Base-by-base conservation (phyloP, 1,140 invertebrate genomes). In the Drosophila melanica region DNA sequence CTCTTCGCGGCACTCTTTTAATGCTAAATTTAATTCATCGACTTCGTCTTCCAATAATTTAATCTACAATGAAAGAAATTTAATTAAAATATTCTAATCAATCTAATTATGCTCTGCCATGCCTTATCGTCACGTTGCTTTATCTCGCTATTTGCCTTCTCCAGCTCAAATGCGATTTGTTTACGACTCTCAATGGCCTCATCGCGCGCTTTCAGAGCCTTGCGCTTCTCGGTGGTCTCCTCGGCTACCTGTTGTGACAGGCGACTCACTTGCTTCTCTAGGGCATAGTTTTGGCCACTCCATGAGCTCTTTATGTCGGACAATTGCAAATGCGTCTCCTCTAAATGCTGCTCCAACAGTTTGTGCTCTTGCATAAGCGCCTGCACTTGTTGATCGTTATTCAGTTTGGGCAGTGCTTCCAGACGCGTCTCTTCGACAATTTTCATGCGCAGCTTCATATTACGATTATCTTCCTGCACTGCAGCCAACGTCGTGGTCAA, bases 301-400 rank as follows among this genome's bases (percentile, higher is more conserved):
- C 97, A 98, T 0, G 96, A 96, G 2, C 96, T 96, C 90, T 98
- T 98, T 69, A 98, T 97, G 78, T 98, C 96, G 0, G 96, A 95
- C 1, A 98, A 90, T 90, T 97, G 96, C 69, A 97, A 93, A 85
- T 97, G 95, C 0, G 96, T 94, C 85, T 98, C 97, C 75, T 97
- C 96, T 18, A 98, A 91, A 74, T 96, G 95, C 47, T 96, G 93
- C 77, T 97, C 95, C 4, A 97, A 87, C 1, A 96, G 92, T 11
- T 94, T 94, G 10, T 95, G 92, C 78, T 97, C 96, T 18, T 93
- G 93, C 16, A 90, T 63, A 5, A 92, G 78, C 3, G 85, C 84
- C 70, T 92, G 76, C 18, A 93, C 93, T 47, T 95, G 95, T 68
- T 96, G 95, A 33, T 95, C 93, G 6, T 94, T 92, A 12, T 93